Percentiles rank a stretch among this genome's conserved stretches.
Conservation (phyloP, 1,140 invertebrate genomes). For the Zaprionus gabonicus region DNA sequence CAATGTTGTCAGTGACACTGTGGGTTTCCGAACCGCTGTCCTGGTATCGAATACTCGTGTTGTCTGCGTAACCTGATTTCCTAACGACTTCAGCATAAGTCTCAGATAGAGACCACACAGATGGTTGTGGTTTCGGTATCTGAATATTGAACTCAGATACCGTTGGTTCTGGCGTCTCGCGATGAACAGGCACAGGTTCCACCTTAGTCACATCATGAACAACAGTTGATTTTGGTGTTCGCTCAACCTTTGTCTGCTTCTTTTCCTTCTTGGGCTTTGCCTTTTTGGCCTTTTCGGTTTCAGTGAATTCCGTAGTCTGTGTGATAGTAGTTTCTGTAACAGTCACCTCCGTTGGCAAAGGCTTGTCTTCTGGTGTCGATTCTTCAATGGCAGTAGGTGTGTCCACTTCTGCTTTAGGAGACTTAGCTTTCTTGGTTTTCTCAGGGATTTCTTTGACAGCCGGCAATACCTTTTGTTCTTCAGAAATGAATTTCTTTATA, state of each 20-base stretch:
- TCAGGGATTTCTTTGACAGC: neutral
- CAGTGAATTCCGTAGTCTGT: conserved; percentile 11
- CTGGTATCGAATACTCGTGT: conserved; percentile 68
- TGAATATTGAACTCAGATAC: conserved; percentile 53
- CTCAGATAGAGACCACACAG: conserved; percentile 75
- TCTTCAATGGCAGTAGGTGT: neutral
- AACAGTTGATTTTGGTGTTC: neutral
- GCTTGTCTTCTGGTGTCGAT: neutral
- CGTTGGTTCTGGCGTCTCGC: neutral
- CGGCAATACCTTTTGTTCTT: conserved; percentile 18
- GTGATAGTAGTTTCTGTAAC: neutral
- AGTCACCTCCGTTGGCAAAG: neutral
- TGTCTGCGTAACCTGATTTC: conserved; percentile 70
- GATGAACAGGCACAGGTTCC: conserved; percentile 1
- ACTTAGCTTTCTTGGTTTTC: neutral
- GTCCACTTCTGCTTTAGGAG: neutral
- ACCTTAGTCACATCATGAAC: conserved; percentile 13
- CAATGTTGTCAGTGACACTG: conserved; percentile 14
- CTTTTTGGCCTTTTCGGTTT: conserved; percentile 38
- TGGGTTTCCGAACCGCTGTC: conserved; percentile 23
- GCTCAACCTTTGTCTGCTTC: conserved; percentile 15
- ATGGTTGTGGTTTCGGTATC: conserved; percentile 50
- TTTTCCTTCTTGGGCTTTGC: conserved; percentile 48
- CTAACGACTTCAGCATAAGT: conserved; percentile 81
- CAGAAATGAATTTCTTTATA: conserved; percentile 3